phyloP scores from a whole-genome alignment of 2,888 invertebrate species.

The Megastigmus dorsalis region DNA sequence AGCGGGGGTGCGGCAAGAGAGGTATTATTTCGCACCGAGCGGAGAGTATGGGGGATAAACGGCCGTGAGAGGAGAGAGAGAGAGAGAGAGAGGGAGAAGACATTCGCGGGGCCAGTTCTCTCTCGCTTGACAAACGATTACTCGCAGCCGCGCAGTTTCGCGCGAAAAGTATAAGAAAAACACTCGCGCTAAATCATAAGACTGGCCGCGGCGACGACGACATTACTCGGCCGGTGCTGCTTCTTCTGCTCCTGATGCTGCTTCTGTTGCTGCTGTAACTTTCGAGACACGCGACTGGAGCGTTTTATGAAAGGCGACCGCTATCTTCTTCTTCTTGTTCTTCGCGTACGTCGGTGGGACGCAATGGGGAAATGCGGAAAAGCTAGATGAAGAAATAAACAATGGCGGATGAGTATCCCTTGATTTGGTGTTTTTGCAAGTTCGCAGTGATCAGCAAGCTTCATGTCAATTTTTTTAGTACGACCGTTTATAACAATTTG shows the following conservation, averaged over 20 bases:
- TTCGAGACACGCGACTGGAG: constrained; percentile 7
- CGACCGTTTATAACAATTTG: no score
- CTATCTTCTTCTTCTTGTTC: no score
- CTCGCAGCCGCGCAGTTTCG: constrained; percentile 25
- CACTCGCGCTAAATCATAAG: constrained; percentile 44
- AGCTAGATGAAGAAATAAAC: no score
- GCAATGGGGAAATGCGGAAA: no score
- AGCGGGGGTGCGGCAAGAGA: background rate
- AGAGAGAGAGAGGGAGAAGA: constrained; percentile 33
- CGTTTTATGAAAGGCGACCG: no score
- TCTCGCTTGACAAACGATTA: constrained; percentile 60
- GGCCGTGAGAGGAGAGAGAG: constrained; percentile 32
- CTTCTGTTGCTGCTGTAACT: background rate
- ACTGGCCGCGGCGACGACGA: background rate
- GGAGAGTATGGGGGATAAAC: constrained; percentile 52
- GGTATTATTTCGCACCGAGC: constrained; percentile 45
- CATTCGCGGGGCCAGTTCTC: background rate
- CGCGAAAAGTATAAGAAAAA: constrained; percentile 45
- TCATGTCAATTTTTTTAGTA: no score
- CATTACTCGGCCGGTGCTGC: no score
- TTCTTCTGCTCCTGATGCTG: no score
- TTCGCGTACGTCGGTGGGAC: no score
- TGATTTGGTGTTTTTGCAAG: no score
- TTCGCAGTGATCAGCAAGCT: no score
- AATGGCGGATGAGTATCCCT: no score